Base-by-base conservation (phyloP, 2,888 invertebrate species). In the Galeruca laticollis region DNA sequence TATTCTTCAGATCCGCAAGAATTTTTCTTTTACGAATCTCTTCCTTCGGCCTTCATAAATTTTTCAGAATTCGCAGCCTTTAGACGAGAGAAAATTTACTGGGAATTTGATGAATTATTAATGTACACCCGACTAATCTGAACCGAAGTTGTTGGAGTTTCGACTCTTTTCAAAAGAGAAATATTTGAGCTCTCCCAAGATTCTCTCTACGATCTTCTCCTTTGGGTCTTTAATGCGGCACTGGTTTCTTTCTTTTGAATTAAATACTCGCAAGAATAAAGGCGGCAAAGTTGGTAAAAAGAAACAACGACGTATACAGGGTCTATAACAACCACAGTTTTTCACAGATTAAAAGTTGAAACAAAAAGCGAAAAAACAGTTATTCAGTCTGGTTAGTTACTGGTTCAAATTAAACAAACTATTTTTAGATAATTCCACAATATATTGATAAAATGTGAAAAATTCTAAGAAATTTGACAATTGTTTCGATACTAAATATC, bases 41-140 rank as follows among this genome's bases (percentile, higher is more conserved):
- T 70, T 63, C 69, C 54, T 67, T 56, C 69, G 69, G 56, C 68
- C 63, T 68, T 64, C 67, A 68, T 75, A 62, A 71, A 78, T 76
- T 75, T 77, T 78, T 78, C 65, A 78, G 59, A 56, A 52, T 60
- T 70, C 64, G 63, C 56, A 75, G 73, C 74, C 76, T 73, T 74
- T 63, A 73, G 75, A 74, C 72, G 75, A 73, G 75, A 73, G 76
- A 69, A 78, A 79, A 79, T 77, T 78, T 76, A 77, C 74, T 75
- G 65, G 67, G 70, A 70, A 66, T 71, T 67, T 69, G 66, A 70
- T 83, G 79, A 78, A 82, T 82, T 83, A 82, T 82, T 82, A 78
- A 83, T 74, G 78, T 62, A 78, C 79, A 81, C 79, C 73, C 77
- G 77, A 77, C 78, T 82, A 83, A 82, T 81, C 81, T 79, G 78